Evolutionary conservation across 1,140 invertebrate genomes (phyloP), one percentile per base, ranked within the genome.

Genomic region (Bombus polaris): DNA sequence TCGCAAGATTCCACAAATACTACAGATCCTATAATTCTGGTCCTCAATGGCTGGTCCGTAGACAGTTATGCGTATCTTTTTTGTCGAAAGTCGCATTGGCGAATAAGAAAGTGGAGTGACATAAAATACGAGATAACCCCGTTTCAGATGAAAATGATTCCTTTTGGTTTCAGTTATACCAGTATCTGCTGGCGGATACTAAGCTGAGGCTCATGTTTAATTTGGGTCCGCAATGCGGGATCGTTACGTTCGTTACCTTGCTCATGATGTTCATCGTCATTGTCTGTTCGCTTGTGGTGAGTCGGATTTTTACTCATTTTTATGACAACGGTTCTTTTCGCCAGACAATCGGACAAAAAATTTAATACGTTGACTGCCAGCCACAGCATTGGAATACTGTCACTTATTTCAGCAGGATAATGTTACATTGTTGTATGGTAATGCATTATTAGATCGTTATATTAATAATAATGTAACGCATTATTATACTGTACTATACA

Each of bases 241-340:
- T 89, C 39, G 83, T 94, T 76, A 93, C 93, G 47, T 81, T 92
- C 12, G 44, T 93, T 37, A 91, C 90, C 18, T 89, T 80, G 39
- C 42, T 93, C 47, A 79, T 93, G 57, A 53, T 84, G 1, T 4
- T 90, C 42, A 68, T 93, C 42, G 81, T 93, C 68, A 28, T 92
- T 32, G 44, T 83, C 25, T 94, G 88, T 72, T 85, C 93, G 13
- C 12, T 93, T 42, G 47, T 82, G 28, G 94, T 94, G 84, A 93
- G 91, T 93, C 62, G 13, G 13, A 8, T 9, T 72, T 72, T 28
- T n/a, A 2, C 1, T 6, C 18, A 13, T n/a, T 44, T 28, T 74
- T 35, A 8, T 10, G 10, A 12, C 6, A 13, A 74, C 10, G 18
- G 18, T 47, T n/a, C 22, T 12, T 47, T 5, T 74, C 12, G 13